Evolutionary conservation across 2,797 vertebrate species (phyloP).

Genomic region (Acrossocheilus wenchowensis): DNA sequence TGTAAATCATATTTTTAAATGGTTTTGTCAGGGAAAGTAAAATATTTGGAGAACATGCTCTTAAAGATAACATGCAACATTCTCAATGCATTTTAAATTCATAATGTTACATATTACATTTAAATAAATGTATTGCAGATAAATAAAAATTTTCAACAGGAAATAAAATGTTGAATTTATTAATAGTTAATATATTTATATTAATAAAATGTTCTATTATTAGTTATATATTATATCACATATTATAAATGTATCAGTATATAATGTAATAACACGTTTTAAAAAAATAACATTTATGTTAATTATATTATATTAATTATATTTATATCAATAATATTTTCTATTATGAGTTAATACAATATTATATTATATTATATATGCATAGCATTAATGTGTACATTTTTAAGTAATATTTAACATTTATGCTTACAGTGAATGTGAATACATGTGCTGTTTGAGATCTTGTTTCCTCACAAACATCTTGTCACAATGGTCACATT

Average conservation of each 20-base stretch:
- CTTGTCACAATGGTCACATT: conserved; percentile 95
- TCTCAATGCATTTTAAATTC: no score
- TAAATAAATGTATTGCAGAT: no score
- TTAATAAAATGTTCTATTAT: neutral
- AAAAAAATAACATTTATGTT: no score
- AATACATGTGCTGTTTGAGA: conserved; percentile 95
- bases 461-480: conserved; percentile 95
- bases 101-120: no score
- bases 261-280: neutral
- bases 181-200: neutral
- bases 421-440: conserved; percentile 88
- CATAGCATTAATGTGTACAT: neutral
- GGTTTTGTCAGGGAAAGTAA: neutral
- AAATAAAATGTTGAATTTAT: neutral
- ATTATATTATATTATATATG: no score
- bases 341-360: neutral
- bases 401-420: neutral
- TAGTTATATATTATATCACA: neutral
- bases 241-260: neutral
- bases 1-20: neutral
- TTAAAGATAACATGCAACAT: neutral
- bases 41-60: neutral
- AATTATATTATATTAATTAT: no score
- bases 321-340: no score
- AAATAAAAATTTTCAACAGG: no score